Percentiles rank a stretch among this genome's conserved stretches.
Conservation (phyloP, 2,888 invertebrate genomes). For the Atrina japonica region DNA sequence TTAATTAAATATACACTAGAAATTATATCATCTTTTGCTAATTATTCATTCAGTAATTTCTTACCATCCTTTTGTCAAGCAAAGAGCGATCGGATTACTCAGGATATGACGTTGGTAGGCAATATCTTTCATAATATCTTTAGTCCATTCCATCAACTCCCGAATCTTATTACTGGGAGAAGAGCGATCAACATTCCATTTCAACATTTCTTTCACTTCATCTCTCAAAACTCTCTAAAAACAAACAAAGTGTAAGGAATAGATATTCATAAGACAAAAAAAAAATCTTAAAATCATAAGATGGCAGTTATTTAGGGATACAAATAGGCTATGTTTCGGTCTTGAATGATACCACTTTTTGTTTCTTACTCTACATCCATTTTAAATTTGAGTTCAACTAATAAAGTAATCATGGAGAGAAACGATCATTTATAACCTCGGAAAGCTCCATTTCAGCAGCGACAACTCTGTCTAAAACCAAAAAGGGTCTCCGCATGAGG, state of each 20-base stretch:
- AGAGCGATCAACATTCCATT: conserved; percentile 80
- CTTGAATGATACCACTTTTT: neutral
- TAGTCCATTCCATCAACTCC: conserved; percentile 80
- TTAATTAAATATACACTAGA: too few relatives aligned
- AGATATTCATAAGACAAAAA: too few relatives aligned
- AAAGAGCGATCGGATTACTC: conserved; percentile 75
- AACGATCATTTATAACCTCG: too few relatives aligned
- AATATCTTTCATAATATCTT: conserved; percentile 80
- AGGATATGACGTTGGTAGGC: conserved; percentile 79
- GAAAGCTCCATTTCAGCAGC: too few relatives aligned
- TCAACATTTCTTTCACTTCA: conserved; percentile 80
- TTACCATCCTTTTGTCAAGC: conserved; percentile 79
- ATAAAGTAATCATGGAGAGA: too few relatives aligned
- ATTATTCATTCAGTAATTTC: too few relatives aligned
- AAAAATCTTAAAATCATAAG: neutral
- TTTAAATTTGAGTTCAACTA: neutral
- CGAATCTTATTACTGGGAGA: conserved; percentile 81
- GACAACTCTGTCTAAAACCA: too few relatives aligned
- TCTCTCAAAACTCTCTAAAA: conserved; percentile 78
- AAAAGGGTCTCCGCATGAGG: too few relatives aligned
- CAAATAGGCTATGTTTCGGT: neutral
- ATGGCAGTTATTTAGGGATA: neutral
- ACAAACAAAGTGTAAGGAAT: too few relatives aligned
- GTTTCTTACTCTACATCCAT: neutral
- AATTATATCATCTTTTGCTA: too few relatives aligned